Percentiles rank a stretch among this genome's conserved stretches.
Conservation (phyloP, 1,140 invertebrate genomes). For the Microplitis demolitor region DNA sequence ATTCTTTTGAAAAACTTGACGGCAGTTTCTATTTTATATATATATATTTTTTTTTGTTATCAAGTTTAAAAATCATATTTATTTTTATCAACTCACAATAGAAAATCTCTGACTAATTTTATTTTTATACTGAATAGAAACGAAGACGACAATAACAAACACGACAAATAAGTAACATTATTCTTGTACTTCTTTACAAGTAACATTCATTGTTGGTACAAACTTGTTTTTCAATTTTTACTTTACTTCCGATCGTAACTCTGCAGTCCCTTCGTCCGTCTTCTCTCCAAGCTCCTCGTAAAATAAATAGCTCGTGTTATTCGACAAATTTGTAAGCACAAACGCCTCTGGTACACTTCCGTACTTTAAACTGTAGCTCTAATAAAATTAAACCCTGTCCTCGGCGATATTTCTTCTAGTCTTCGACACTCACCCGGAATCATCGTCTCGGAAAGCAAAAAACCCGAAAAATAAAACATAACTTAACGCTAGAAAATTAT, state of each 20-base stretch:
- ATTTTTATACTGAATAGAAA: background rate
- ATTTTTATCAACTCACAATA: no score
- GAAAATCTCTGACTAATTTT: no score
- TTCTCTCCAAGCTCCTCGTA: background rate
- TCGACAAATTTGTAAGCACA: constrained; percentile 34
- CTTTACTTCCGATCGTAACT: background rate
- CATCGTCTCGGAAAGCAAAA: no score
- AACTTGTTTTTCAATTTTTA: background rate
- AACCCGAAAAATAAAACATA: background rate
- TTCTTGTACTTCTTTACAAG: background rate
- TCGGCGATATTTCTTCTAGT: no score
- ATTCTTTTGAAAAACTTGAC: no score
- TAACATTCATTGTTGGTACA: background rate
- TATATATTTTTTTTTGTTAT: background rate
- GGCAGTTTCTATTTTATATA: no score
- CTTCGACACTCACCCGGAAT: no score
- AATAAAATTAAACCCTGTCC: no score
- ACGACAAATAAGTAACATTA: constrained; percentile 1
- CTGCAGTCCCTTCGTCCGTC: background rate
- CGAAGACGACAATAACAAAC: background rate
- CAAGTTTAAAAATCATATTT: no score
- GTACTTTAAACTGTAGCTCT: constrained; percentile 14
- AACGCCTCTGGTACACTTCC: constrained; percentile 23
- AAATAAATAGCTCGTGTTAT: constrained; percentile 39
- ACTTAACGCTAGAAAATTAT: background rate